Base-by-base conservation (phyloP, 2,113 vertebrate genomes). In the Camelus dromedarius region DNA sequence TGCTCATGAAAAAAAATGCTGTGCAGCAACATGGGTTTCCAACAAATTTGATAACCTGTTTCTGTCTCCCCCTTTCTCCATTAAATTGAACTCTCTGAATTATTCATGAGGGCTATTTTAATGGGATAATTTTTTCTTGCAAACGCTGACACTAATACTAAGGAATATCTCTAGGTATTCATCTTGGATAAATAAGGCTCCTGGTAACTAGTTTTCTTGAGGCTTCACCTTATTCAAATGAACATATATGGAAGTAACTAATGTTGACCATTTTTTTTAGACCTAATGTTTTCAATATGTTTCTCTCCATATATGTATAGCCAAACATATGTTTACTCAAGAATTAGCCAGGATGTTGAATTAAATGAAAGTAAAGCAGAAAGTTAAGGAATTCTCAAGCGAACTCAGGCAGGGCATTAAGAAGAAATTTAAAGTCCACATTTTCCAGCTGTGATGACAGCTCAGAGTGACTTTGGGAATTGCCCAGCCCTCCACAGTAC, bases 121-220 rank as follows among this genome's bases (percentile, higher is more conserved):
- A 98, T 98, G 97, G 98, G 96, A 98, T 98, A 96, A 98, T 98
- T 98, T 99, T 98, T 99, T 94, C 98, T 98, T 82, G 96, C 98
- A 98, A 98, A 95, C 82, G 92, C 97, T 98, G 98, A 98, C 98
- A 98, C 98, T 98, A 98, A 99, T 98, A 98, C 97, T 98, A 97
- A 98, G 98, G 98, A 98, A 98, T 98, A 98, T 98, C 98, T 98
- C 98, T 98, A 97, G 97, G 97, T 98, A 98, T 99, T 98, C 98
- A 98, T 99, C 98, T 98, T 97, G 91, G 95, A 97, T 98, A 98
- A 98, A 98, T 98, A 98, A 98, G 98, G 97, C 95, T 97, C 95
- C 96, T 96, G 97, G 96, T 97, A 98, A 97, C 97, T 97, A 96
- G 97, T 98, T 98, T 98, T 97, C 97, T 93, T 98, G 97, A 96